phyloP scores from a whole-genome alignment of 2,888 invertebrate genomes.

The Eurois occulta region DNA sequence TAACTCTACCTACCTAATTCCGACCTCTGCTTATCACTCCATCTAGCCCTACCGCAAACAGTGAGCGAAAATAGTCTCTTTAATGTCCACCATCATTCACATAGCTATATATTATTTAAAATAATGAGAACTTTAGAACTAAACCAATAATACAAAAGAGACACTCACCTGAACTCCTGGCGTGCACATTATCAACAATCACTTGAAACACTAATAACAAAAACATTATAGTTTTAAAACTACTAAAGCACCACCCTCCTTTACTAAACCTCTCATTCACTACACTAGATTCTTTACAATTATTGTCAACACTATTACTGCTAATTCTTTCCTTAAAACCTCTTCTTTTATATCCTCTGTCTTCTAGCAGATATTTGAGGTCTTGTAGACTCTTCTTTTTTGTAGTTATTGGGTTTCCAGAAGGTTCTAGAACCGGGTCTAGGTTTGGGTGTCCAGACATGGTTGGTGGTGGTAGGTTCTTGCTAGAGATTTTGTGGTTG shows the following conservation, averaged over 20 bases:
- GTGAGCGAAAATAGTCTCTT: too few relatives aligned
- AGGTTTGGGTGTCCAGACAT: slow-evolving; percentile 76
- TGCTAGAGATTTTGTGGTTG: slow-evolving; percentile 61
- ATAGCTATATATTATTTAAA: neutral
- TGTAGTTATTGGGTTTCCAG: slow-evolving; percentile 81
- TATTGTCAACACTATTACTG: slow-evolving; percentile 82
- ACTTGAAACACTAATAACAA: slow-evolving; percentile 81
- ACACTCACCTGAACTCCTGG: slow-evolving; percentile 87
- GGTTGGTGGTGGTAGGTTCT: slow-evolving; percentile 64
- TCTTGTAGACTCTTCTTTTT: slow-evolving; percentile 83
- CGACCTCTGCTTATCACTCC: neutral
- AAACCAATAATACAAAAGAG: neutral
- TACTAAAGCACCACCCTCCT: slow-evolving; percentile 82
- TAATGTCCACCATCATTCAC: neutral
- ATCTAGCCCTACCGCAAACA: too few relatives aligned
- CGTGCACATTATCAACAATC: slow-evolving; percentile 81
- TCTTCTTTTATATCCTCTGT: slow-evolving; percentile 82
- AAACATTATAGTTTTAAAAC: slow-evolving; percentile 85
- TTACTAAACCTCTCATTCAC: slow-evolving; percentile 75
- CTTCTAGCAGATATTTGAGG: slow-evolving; percentile 86
- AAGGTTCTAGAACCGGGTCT: slow-evolving; percentile 72
- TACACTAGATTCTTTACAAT: slow-evolving; percentile 75
- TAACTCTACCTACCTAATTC: too few relatives aligned
- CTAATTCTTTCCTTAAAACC: slow-evolving; percentile 74
- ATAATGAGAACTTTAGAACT: neutral